A percentile compares a stretch with the other conserved stretches of the same genome.
phyloP scores from a whole-genome alignment of 2,888 invertebrate genomes.

The Xestobium rufovillosum region DNA sequence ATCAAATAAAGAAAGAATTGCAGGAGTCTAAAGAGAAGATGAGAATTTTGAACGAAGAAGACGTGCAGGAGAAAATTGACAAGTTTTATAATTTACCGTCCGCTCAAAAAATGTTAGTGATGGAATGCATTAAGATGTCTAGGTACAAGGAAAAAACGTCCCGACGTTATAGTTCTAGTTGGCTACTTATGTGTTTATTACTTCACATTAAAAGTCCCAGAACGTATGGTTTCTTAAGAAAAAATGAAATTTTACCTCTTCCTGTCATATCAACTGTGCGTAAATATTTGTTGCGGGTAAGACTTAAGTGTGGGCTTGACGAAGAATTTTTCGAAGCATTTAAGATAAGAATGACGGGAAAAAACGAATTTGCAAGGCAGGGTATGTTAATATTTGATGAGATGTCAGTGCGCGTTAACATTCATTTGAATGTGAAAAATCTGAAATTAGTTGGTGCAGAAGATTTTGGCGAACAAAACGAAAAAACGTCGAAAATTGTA shows the following conservation, averaged over 20 bases:
- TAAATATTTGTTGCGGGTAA: constrained; percentile 13
- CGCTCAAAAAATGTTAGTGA: neutral
- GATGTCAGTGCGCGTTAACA: constrained; percentile 15
- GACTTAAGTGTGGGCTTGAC: constrained; percentile 17
- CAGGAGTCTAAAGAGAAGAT: neutral
- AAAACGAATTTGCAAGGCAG: constrained; percentile 15
- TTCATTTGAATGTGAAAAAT: constrained; percentile 14
- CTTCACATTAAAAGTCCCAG: constrained; percentile 9
- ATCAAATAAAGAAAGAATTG: neutral
- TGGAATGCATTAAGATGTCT: neutral
- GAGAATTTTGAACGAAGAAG: neutral
- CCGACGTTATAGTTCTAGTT: constrained; percentile 10
- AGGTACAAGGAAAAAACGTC: neutral
- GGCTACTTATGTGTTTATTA: constrained; percentile 11
- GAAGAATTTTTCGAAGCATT: constrained; percentile 14
- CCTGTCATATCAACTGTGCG: constrained; percentile 9
- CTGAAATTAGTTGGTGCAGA: constrained; percentile 17
- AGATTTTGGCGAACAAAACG: constrained; percentile 17
- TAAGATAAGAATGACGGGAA: constrained; percentile 7
- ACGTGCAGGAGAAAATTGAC: neutral
- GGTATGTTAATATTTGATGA: constrained; percentile 20
- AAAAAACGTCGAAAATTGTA: constrained; percentile 10
- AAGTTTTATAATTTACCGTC: neutral
- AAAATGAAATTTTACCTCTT: constrained; percentile 12
- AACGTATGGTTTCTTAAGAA: constrained; percentile 10